A percentile compares a stretch with the other conserved stretches of the same genome.
Conservation (phyloP, 2,888 invertebrate genomes). For the Dastarcus helophoroides region DNA sequence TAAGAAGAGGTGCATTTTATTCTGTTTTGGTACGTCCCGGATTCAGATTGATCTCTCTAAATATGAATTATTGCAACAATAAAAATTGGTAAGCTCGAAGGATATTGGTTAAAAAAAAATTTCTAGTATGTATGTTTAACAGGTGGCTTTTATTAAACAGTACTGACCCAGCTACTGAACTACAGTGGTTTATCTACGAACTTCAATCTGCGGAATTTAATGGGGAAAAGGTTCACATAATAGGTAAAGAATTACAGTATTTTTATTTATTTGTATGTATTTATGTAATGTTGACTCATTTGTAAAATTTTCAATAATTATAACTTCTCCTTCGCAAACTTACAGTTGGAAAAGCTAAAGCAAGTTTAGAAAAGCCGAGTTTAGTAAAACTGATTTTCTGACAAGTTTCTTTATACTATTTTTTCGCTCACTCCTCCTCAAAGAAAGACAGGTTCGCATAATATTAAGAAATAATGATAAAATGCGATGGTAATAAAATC, state of each 20-base stretch:
- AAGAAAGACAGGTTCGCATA: too few relatives aligned
- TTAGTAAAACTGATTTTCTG: too few relatives aligned
- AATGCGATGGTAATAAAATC: too few relatives aligned
- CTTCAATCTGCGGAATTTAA: slow-evolving; percentile 88
- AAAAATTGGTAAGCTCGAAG: slow-evolving; percentile 65
- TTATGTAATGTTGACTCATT: neutral
- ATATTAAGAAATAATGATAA: too few relatives aligned
- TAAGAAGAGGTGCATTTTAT: slow-evolving; percentile 82
- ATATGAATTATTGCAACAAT: slow-evolving; percentile 93
- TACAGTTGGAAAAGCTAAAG: neutral
- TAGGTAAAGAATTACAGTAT: slow-evolving; percentile 52
- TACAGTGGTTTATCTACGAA: slow-evolving; percentile 92
- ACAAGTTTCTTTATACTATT: too few relatives aligned
- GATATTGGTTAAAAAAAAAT: slow-evolving; percentile 2
- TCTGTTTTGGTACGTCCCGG: slow-evolving; percentile 82
- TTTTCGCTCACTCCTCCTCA: too few relatives aligned
- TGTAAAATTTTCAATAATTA: slow-evolving; percentile 1
- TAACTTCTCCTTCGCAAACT: too few relatives aligned
- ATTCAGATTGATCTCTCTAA: slow-evolving; percentile 84
- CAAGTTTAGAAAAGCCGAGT: neutral
- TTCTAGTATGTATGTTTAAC: slow-evolving; percentile 17
- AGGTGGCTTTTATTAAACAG: slow-evolving; percentile 88
- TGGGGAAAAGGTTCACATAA: slow-evolving; percentile 92
- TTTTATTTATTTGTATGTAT: neutral
- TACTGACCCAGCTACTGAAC: slow-evolving; percentile 89